Base-by-base conservation (phyloP, 2,797 vertebrate species). In the Hybognathus amarus region DNA sequence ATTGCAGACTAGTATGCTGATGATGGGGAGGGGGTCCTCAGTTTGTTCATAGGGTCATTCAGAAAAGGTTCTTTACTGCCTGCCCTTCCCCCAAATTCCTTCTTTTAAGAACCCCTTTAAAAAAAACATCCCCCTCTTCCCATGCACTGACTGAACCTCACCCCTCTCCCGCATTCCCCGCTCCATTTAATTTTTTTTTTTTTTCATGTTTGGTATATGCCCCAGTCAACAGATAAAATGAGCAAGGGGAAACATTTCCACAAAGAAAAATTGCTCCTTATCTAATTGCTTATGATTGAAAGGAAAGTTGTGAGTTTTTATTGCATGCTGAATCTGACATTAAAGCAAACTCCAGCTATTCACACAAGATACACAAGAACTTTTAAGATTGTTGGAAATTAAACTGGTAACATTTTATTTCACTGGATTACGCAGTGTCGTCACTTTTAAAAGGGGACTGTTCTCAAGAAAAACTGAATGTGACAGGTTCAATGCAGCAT, bases 401-500 rank as follows among this genome's bases (percentile, higher is more conserved):
- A n/a, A 36, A 54, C 54, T n/a, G 18, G 30, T 2, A 33, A 13
- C 8, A 11, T 69, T 74, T 69, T 27, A 12, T 68, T 18, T 66
- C 30, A n/a, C 96, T 94, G 96, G 95, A 97, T 97, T 97, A 97
- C 95, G 95, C 94, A 94, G 95, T 94, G 96, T 91, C 97, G 95
- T 94, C 95, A 92, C 92, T 97, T 97, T 97, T 95, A 96, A 97
- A 47, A 96, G 95, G 94, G 95, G 93, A 96, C 95, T 97, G 95
- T 96, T 97, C 96, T 95, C 95, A 95, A 96, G 93, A 94, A 96
- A 95, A 94, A 94, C 95, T 95, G 93, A 93, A 94, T 94, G 94
- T 97, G 96, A 97, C 97, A 95, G 95, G 97, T 98, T 97, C 96
- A 96, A 96, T 97, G 95, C 97, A 96, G 96, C 96, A 97, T 96